Evolutionary conservation across 2,888 invertebrate genomes (phyloP), one percentile per base, ranked within the genome.

Genomic region (Temnothorax unifasciatus): DNA sequence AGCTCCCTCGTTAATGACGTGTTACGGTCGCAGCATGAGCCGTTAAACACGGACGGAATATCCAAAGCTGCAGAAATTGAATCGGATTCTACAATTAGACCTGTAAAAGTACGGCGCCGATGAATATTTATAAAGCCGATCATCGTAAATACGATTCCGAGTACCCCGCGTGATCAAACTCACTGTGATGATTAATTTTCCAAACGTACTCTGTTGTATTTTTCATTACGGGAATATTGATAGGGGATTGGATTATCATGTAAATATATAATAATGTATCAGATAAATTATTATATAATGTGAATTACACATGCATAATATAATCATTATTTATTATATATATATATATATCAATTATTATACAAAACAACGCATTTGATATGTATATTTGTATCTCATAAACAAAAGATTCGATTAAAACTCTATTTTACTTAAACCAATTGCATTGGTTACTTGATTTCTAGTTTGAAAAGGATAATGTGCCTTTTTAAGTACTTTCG

Each of bases 1-100:
- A 84, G 44, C 47, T 38, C 18, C 74, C 47, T 61, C 82, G 44
- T 84, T 74, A 84, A 82, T 52, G 21, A 50, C 41, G 61, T 66
- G 54, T 50, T 52, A 41, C 21, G 18, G 66, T 38, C n/a, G 25
- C 25, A 29, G 38, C 0, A 15, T n/a, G 29, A 41, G 8, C 18
- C 9, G 41, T 38, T 76, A 76, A 76, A 77, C 25, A 18, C n/a
- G n/a, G 13, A 25, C 41, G n/a, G 54, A 77, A 77, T 69, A 52
- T 11, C 21, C 18, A 18, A 50, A 69, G n/a, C 34, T 47, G 13
- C 47, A 47, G 38, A 44, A 21, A 25, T 81, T 21, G 18, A 77
- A 77, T 77, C 21, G 63, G 50, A 61, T 61, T 18, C 52, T 52
- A 11, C 21, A 76, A 64, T 44, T 82, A 44, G 44, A 18, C 41